Evolutionary conservation across 2,888 invertebrate species (phyloP), one percentile per base, ranked within the genome.

Genomic region (Argynnis bischoffii): DNA sequence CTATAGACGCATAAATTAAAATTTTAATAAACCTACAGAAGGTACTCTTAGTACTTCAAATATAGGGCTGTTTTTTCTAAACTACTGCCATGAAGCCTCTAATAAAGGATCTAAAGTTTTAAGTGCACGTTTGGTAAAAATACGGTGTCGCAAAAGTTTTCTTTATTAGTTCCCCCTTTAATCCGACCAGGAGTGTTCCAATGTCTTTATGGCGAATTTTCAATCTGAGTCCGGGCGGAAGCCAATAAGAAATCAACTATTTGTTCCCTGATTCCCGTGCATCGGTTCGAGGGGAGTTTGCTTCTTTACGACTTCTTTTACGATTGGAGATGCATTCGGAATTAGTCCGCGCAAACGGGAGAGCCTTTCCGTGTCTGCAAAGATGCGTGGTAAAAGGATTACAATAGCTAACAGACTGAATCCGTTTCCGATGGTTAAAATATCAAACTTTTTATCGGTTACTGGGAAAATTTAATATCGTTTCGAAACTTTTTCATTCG

Each of bases 231-330:
- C 90, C 90, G 89, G 89, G 88, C 82, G 85, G 88, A 87, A 90
- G 88, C 90, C 92, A 92, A 91, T 92, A 92, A 91, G 90, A 90
- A 92, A 92, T 92, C 91, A 92, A 92, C 89, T 89, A 90, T 91
- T 92, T 89, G 89, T 88, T 86, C 87, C 85, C 85, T 89, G 90
- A 89, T 89, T 87, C 87, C 79, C 86, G 88, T 89, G 91, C 91
- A 90, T 88, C 87, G 85, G 86, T 85, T 86, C 81, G 86, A 86
- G 87, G 91, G 90, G 89, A 84, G 83, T 79, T 84, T 86, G 87
- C 79, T 90, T 88, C 91, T 92, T 92, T 92, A 92, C 91, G 92
- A 90, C 90, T 90, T 84, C 88, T 92, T 92, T 92, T 92, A 92
- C 92, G 91, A 92, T 90, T 91, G 88, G 86, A 91, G 91, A 90